Percentiles rank a stretch among this genome's conserved stretches.
These are phyloP conservation scores for Syngnathus scovelli DNA, from an alignment of 2,113 vertebrate species.

Conservation along the genomic window DNA sequence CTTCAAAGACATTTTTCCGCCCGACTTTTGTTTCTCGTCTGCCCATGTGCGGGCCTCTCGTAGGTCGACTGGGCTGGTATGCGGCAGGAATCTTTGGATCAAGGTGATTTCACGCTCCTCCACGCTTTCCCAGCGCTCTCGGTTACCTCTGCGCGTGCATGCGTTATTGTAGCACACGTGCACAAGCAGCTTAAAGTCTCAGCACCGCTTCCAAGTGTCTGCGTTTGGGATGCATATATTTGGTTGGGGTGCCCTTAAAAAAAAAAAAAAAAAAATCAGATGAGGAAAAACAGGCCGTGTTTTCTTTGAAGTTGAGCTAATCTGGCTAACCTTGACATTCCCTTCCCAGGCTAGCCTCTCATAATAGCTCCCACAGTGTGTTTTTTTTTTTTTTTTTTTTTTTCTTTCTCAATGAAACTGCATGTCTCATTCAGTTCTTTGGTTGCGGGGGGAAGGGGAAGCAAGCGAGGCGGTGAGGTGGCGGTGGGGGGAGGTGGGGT, in stretches of 20 bases:
- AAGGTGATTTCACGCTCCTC: constrained; percentile 80
- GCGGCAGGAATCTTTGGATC: constrained; percentile 78
- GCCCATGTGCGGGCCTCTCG: constrained; percentile 53
- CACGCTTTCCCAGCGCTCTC: constrained; percentile 77
- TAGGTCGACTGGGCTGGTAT: constrained; percentile 75
- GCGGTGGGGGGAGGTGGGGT: constrained; percentile 34
- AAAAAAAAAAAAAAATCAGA: constrained; percentile 20
- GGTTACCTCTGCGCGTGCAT: constrained; percentile 72
- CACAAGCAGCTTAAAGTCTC: constrained; percentile 57
- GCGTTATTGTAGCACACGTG: constrained; percentile 72
- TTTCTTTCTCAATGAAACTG: constrained; percentile 61
- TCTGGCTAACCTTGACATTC: constrained; percentile 65
- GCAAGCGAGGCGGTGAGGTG: neutral
- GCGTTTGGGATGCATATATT: constrained; percentile 23
- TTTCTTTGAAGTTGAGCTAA: constrained; percentile 61
- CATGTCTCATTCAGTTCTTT: constrained; percentile 63
- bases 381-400: constrained; percentile 29
- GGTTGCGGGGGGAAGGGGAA: constrained; percentile 31
- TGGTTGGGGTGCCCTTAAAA: constrained; percentile 6
- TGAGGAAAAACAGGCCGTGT: constrained; percentile 23
- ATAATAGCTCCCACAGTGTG: constrained; percentile 52
- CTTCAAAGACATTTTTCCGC: neutral
- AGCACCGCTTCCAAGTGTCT: constrained; percentile 52
- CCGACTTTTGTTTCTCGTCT: neutral
- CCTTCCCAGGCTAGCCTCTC: constrained; percentile 57